Percentiles rank a stretch among this genome's conserved stretches.
phyloP scores from a whole-genome alignment of 2,797 vertebrate species.

The Tolypeutes matacus region DNA sequence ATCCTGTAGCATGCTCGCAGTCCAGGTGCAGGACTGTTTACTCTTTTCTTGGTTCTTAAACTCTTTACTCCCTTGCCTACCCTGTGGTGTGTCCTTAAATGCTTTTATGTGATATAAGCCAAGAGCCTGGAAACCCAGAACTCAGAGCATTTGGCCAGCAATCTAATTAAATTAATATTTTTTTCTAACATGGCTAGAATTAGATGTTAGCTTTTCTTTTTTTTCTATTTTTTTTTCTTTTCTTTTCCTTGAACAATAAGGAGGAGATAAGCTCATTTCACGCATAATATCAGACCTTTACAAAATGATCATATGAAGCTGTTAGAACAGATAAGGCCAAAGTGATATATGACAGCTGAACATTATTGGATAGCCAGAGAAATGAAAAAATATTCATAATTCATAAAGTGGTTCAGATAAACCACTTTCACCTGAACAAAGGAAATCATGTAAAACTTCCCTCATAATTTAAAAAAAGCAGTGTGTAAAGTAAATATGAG shows the following conservation, averaged over 20 bases:
- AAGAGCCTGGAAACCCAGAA: too few relatives aligned
- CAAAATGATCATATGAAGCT: not conserved
- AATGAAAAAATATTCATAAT: not conserved
- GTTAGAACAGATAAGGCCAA: not conserved
- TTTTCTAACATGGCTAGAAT: not conserved
- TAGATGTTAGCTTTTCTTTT: not conserved
- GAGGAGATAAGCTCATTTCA: not conserved
- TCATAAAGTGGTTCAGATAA: not conserved
- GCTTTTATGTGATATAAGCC: too few relatives aligned
- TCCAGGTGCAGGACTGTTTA: too few relatives aligned
- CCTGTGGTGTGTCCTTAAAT: too few relatives aligned
- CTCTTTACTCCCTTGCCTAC: too few relatives aligned
- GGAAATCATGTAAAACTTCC: too few relatives aligned
- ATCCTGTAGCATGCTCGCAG: too few relatives aligned
- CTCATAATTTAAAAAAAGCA: not conserved
- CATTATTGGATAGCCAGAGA: not conserved
- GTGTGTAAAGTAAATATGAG: not conserved
- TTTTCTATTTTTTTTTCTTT: not conserved
- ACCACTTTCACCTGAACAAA: not conserved
- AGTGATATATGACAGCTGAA: not conserved
- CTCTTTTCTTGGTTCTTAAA: too few relatives aligned
- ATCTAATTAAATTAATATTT: not conserved
- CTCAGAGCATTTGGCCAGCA: too few relatives aligned
- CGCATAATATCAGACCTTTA: not conserved
- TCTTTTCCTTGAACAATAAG: not conserved